Conservation (phyloP, 2,888 invertebrate genomes). For the Athripsodes cinereus region DNA sequence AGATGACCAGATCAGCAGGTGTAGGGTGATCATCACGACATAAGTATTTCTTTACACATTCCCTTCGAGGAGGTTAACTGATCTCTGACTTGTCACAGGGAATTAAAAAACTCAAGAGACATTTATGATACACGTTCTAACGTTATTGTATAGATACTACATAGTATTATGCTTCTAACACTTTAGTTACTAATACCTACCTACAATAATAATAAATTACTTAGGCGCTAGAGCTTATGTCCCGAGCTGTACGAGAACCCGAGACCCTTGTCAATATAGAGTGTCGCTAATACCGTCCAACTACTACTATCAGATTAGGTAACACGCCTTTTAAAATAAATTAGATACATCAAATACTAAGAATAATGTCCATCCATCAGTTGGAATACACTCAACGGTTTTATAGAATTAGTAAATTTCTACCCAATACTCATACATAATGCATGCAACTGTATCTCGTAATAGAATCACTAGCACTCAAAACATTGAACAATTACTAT, state of each 20-base stretch:
- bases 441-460: no score
- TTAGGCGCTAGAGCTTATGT: conserved; percentile 2
- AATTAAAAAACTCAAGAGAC: conserved; percentile 5
- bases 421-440: no score
- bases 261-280: conserved; percentile 23
- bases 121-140: neutral
- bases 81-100: conserved; percentile 17
- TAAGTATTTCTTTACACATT: no score
- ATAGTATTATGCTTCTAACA: no score
- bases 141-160: neutral
- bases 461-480: no score
- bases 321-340: conserved; percentile 9
- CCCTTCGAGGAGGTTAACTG: neutral
- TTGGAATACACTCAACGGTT: no score
- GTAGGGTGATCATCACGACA: no score
- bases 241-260: conserved; percentile 7
- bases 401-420: no score
- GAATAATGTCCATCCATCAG: neutral
- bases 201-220: conserved; percentile 20
- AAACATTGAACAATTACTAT: no score
- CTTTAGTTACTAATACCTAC: no score
- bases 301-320: conserved; percentile 25
- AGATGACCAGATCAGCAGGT: no score
- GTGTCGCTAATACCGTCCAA: conserved; percentile 25
- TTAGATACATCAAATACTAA: neutral